These are phyloP conservation scores for Sthenelais limicola DNA, from an alignment of 2,888 invertebrate genomes.

Conservation along the genomic window DNA sequence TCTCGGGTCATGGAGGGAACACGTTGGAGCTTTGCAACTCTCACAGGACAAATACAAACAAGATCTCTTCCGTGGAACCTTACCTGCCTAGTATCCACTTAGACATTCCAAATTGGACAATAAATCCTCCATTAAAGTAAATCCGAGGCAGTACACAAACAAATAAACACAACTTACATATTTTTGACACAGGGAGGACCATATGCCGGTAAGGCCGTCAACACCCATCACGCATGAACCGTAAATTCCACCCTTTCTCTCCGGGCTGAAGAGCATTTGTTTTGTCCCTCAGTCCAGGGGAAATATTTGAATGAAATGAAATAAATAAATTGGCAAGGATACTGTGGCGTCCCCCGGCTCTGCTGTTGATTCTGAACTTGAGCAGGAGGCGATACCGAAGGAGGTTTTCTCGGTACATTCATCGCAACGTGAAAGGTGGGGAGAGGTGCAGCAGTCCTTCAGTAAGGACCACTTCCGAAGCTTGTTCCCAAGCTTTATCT, in stretches of 20 bases:
- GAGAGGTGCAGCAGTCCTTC: conserved; percentile 60
- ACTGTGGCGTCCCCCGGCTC: conserved; percentile 55
- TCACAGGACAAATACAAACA: too few relatives aligned
- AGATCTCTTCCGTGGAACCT: too few relatives aligned
- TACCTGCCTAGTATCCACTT: too few relatives aligned
- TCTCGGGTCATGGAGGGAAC: too few relatives aligned
- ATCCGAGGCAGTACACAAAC: too few relatives aligned
- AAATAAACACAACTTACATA: conserved; percentile 37
- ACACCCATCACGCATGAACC: too few relatives aligned
- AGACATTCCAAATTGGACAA: too few relatives aligned
- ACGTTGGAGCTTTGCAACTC: too few relatives aligned
- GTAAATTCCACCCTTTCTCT: not conserved
- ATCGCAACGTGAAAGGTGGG: conserved; percentile 63
- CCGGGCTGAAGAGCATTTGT: not conserved
- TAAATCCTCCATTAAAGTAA: too few relatives aligned
- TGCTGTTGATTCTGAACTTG: conserved; percentile 59
- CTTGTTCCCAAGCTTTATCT: conserved; percentile 69
- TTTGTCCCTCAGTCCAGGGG: not conserved
- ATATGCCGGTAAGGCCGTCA: conserved; percentile 32
- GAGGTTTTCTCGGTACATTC: conserved; percentile 63
- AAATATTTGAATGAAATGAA: not conserved
- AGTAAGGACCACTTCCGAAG: conserved; percentile 61
- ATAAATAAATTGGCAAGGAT: conserved; percentile 51
- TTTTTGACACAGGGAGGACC: conserved; percentile 34
- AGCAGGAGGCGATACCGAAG: conserved; percentile 62